phyloP scores from a whole-genome alignment of 35 echinoderm and acorn worm genomes.

The Antedon bifida region DNA sequence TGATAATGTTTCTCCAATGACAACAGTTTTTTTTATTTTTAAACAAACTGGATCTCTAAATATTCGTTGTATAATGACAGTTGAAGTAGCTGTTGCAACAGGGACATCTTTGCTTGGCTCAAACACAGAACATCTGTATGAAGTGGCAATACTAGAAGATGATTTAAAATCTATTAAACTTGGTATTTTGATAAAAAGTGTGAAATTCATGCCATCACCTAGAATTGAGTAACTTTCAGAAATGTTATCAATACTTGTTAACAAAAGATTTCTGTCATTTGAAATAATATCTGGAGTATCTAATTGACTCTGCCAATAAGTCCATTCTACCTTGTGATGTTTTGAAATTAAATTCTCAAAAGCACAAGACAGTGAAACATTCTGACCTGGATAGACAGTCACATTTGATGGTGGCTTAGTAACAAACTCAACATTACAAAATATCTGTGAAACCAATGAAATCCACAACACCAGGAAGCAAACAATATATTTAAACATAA shows the following conservation, averaged over 20 bases:
- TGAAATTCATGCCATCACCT: background rate
- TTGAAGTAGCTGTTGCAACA: background rate
- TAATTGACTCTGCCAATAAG: background rate
- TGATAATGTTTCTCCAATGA: background rate
- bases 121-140: background rate
- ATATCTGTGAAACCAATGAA: background rate
- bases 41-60: too few species aligned
- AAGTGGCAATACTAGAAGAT: background rate
- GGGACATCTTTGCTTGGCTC: background rate
- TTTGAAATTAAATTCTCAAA: background rate
- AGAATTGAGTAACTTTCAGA: background rate
- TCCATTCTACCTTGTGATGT: background rate
- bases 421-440: background rate
- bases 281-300: background rate
- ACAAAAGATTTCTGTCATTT: background rate
- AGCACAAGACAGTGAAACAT: background rate
- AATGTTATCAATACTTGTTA: background rate
- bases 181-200: background rate
- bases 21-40: background rate
- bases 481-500: too few species aligned
- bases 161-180: background rate
- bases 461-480: too few species aligned
- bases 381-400: background rate
- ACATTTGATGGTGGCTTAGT: background rate
- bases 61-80: background rate